These are phyloP conservation scores for Monopterus albus DNA, from an alignment of 2,113 vertebrate species.

Conservation along the genomic window DNA sequence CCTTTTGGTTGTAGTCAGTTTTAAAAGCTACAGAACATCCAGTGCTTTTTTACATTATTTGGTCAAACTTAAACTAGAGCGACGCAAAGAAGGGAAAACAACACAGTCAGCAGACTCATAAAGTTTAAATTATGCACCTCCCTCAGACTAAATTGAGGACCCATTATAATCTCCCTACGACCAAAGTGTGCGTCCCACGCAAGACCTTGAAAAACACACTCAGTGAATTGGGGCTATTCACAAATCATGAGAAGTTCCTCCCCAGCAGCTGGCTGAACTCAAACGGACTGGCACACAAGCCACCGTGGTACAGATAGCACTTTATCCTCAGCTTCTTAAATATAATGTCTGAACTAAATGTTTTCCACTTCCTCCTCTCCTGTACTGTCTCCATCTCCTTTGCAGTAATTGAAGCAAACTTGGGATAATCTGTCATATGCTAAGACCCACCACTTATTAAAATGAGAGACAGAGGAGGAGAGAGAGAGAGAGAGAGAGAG, in stretches of 20 bases:
- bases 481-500: too few species aligned
- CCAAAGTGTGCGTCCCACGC: conserved; percentile 63
- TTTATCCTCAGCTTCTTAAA: conserved; percentile 89
- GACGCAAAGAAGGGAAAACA: conserved; percentile 22
- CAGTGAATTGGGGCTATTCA: conserved; percentile 63
- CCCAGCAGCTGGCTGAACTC: conserved; percentile 61
- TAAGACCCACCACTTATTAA: conserved; percentile 85
- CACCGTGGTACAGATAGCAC: conserved; percentile 67
- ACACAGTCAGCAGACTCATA: conserved; percentile 45
- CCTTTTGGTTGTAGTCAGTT: too few species aligned
- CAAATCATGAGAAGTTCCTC: conserved; percentile 62
- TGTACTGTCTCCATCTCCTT: conserved; percentile 78
- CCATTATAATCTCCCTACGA: conserved; percentile 55
- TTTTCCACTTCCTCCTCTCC: conserved; percentile 68
- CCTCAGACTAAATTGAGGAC: conserved; percentile 52
- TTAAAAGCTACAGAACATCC: too few species aligned
- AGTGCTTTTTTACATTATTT: conserved; percentile 17
- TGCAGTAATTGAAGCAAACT: conserved; percentile 86
- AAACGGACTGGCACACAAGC: conserved; percentile 66
- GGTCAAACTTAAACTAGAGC: conserved; percentile 11
- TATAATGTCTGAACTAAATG: conserved; percentile 89
- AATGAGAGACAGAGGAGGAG: conserved; percentile 73
- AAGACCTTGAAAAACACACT: conserved; percentile 72
- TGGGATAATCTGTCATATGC: conserved; percentile 83
- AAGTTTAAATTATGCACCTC: conserved; percentile 33